Evolutionary conservation across 2,113 vertebrate genomes (phyloP), one percentile per base, ranked within the genome.

Genomic region (Campylomormyrus numenius): DNA sequence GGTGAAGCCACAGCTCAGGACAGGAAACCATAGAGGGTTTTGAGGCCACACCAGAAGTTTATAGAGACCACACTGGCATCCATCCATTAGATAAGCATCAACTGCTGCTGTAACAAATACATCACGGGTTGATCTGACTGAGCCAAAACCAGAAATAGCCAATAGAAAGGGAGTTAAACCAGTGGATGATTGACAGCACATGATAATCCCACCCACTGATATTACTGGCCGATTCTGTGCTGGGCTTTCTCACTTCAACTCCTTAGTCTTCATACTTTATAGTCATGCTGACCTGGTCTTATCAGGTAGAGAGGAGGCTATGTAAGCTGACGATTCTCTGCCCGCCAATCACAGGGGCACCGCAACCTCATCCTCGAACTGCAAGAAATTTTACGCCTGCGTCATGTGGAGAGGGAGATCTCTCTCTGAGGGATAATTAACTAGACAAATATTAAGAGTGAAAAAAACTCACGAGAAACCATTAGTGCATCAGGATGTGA

Each of bases 21-120:
- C 74, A 80, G 74, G 35, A 80, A 80, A 80, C 74, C 74, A 80
- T 19, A 80, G 74, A 80, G 74, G 74, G 31, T 80, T 80, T 80
- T 80, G 74, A 42, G 35, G 74, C 35, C 74, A 80, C 0, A 0
- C 1, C 74, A 80, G 31, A 42, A 42, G 35, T 17, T 80, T 42
- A 80, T 42, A 80, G 31, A 77, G 74, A 42, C 74, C 74, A 80
- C 11, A 6, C 74, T 80, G 74, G 4, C 74, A 80, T 5, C 35
- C 35, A 42, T 42, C 15, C 17, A 80, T 15, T 19, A 42, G 70
- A 77, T 77, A 77, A 15, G 27, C 31, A 77, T 77, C 27, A 39
- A 5, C 27, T 39, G 31, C 66, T 35, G 13, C 66, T 74, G 66
- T 35, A 35, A 74, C 31, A 74, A 35, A 35, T 35, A 74, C n/a